A percentile compares a stretch with the other conserved stretches of the same genome.
Evolutionary conservation across 1,140 invertebrate species (phyloP).

Genomic region (Trypoxylus dichotomus): DNA sequence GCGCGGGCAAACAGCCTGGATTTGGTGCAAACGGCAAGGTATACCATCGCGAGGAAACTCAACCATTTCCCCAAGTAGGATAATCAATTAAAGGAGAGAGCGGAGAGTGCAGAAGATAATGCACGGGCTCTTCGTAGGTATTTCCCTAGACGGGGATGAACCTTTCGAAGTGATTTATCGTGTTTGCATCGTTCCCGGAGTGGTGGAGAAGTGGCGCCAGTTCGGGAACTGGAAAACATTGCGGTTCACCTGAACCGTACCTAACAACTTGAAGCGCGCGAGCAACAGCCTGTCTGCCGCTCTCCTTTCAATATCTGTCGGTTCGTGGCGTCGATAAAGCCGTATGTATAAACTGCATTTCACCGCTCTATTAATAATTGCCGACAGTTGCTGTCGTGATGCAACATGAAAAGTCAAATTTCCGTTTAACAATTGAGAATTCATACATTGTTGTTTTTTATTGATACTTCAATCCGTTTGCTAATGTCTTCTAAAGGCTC

Average conservation of each 20-base stretch:
- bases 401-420: background rate
- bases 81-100: constrained; percentile 20
- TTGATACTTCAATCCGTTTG: too few relatives aligned
- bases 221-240: constrained; percentile 14
- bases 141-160: constrained; percentile 22
- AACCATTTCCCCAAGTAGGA: constrained; percentile 15
- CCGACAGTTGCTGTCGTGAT: background rate
- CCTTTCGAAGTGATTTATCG: constrained; percentile 25
- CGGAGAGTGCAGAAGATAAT: constrained; percentile 23
- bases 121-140: constrained; percentile 12
- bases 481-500: too few relatives aligned
- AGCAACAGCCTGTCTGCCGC: constrained; percentile 5
- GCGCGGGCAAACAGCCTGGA: background rate
- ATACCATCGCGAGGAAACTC: background rate
- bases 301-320: background rate
- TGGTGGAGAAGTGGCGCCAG: background rate
- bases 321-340: background rate
- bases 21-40: background rate
- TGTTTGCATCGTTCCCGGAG: background rate
- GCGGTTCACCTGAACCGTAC: constrained; percentile 22
- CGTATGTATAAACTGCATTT: background rate
- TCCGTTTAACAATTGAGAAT: too few relatives aligned
- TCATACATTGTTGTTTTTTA: too few relatives aligned
- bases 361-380: background rate
- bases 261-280: background rate